Conservation (phyloP, 2,797 vertebrate genomes). For the Masticophis lateralis region DNA sequence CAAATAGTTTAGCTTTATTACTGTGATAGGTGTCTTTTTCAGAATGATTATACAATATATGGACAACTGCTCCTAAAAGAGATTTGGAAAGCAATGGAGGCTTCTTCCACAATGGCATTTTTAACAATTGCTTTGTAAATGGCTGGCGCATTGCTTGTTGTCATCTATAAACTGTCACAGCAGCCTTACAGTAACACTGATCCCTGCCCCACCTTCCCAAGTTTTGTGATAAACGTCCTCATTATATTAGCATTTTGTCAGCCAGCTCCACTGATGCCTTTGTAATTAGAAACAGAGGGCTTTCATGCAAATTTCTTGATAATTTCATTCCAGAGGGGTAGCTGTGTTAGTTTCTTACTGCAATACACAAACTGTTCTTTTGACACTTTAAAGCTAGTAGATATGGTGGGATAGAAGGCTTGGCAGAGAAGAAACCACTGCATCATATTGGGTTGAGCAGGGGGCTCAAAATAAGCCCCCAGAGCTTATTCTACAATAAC, state of each 20-base stretch:
- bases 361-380: not conserved
- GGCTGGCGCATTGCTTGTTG: conserved; percentile 35
- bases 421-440: not conserved
- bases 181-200: conserved; percentile 33
- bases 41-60: not conserved
- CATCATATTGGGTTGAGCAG: not conserved
- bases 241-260: conserved; percentile 53
- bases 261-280: conserved; percentile 28
- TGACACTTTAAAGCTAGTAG: not conserved
- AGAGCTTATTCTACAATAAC: not conserved
- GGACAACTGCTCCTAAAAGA: not conserved
- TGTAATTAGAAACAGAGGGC: not conserved
- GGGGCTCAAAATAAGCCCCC: not conserved
- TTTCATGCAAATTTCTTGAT: conserved; percentile 32
- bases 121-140: conserved; percentile 42
- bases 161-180: conserved; percentile 47
- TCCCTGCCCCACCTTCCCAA: conserved; percentile 31
- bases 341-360: not conserved
- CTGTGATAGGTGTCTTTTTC: not conserved
- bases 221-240: conserved; percentile 40
- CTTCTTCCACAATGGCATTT: conserved; percentile 19
- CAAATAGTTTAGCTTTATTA: not conserved
- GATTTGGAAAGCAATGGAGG: conserved; percentile 5
- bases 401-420: not conserved
- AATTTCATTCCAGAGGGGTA: not conserved